A percentile compares a stretch with the other conserved stretches of the same genome.
phyloP scores from a whole-genome alignment of 2,888 invertebrate species.

The Drosophila macrothrix region DNA sequence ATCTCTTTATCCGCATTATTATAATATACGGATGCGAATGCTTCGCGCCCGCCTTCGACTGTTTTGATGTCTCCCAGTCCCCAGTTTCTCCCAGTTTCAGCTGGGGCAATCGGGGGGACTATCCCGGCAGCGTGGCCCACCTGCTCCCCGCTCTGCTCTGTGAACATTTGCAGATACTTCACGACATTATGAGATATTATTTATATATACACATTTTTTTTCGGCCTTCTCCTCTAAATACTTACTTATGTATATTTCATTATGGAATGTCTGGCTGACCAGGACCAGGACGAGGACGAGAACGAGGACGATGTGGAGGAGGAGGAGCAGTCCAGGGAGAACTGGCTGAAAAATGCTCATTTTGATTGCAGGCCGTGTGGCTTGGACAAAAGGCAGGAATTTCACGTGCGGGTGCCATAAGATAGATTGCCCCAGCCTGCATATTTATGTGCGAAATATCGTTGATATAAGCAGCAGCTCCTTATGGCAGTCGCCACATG shows the following conservation, averaged over 20 bases:
- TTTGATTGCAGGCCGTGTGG: slow-evolving; percentile 55
- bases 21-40: slow-evolving; percentile 82
- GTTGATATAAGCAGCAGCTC: slow-evolving; percentile 58
- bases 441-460: slow-evolving; percentile 83
- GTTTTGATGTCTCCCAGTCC: slow-evolving; percentile 5
- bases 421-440: slow-evolving; percentile 75
- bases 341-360: slow-evolving; percentile 54
- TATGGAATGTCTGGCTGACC: slow-evolving; percentile 54
- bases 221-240: slow-evolving; percentile 52
- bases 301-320: neutral
- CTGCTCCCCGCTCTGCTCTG: slow-evolving; percentile 36
- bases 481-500: slow-evolving; percentile 59
- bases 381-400: slow-evolving; percentile 70
- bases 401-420: slow-evolving; percentile 74
- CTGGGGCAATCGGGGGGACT: neutral
- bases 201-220: slow-evolving; percentile 55
- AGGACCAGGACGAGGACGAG: slow-evolving; percentile 6
- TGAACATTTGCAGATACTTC: slow-evolving; percentile 66
- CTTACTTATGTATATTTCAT: slow-evolving; percentile 78
- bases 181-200: slow-evolving; percentile 82
- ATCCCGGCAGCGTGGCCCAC: slow-evolving; percentile 35
- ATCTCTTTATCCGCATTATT: slow-evolving; percentile 85
- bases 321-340: slow-evolving; percentile 7
- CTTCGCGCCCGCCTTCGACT: slow-evolving; percentile 49
- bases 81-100: slow-evolving; percentile 1